These are phyloP conservation scores for Diarsia mendica DNA, from an alignment of 2,888 invertebrate species.

Conservation along the genomic window DNA sequence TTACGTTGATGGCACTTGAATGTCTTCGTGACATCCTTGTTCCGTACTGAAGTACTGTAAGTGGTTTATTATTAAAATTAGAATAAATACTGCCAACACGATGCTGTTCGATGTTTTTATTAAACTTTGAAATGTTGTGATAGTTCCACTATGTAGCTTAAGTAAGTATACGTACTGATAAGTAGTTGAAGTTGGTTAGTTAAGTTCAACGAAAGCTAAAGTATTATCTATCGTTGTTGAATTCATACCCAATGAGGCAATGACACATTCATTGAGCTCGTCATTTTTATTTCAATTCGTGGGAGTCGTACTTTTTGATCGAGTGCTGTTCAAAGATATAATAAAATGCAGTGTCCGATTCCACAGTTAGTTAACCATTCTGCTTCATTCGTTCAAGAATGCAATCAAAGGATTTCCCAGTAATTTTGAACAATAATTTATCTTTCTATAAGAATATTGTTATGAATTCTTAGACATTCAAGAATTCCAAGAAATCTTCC, in stretches of 20 bases:
- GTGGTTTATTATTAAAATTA: slow-evolving; percentile 14
- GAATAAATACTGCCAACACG: background rate
- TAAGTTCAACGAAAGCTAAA: background rate
- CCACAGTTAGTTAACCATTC: background rate
- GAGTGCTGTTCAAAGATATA: background rate
- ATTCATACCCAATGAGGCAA: slow-evolving; percentile 10
- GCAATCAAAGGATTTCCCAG: background rate
- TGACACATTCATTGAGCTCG: background rate
- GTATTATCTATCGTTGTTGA: slow-evolving; percentile 4
- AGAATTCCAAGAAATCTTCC: background rate
- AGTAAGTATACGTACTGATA: background rate
- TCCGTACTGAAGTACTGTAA: slow-evolving; percentile 19
- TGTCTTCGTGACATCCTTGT: slow-evolving; percentile 40
- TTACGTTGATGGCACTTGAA: slow-evolving; percentile 47
- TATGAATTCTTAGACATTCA: slow-evolving; percentile 11
- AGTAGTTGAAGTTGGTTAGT: background rate
- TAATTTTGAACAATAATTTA: background rate
- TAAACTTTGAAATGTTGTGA: background rate
- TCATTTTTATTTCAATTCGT: slow-evolving; percentile 1
- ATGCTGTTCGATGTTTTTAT: background rate
- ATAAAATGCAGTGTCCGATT: background rate
- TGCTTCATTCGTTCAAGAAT: background rate
- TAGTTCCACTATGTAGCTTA: background rate
- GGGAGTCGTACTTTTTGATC: background rate
- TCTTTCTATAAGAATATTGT: background rate